Base-by-base conservation (phyloP, 1,140 invertebrate species). In the Tachypleus tridentatus region DNA sequence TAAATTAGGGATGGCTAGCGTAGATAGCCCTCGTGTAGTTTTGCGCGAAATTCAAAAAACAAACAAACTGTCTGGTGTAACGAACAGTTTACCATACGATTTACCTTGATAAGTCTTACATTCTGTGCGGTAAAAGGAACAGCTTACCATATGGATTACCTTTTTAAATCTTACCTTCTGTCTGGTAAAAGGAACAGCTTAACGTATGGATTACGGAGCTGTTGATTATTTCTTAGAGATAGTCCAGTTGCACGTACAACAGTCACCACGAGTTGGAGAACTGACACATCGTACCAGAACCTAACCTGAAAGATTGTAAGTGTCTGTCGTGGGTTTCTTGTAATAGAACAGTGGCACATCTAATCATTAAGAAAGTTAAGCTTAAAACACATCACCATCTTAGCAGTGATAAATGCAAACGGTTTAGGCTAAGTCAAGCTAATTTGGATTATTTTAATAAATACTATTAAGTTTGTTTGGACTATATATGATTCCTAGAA, bases 171-270 rank as follows among this genome's bases (percentile, higher is more conserved):
- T 71, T 75, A 88, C 87, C 85, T 89, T 78, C 82, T 84, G 77
- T 98, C 94, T 51, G 96, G 96, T 72, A 98, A 83, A 62, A 99
- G 83, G 76, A 93, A 97, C 62, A 88, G 78, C 80, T 98, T 98
- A 75, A 92, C 93, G 77, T 97, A 99, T 56, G 95, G 92, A 81
- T 96, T 97, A 68, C 94, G 83, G 3, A 86, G 84, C 67, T 88
- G 86, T 58, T 91, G 90, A 73, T 87, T 87, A 48, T 83, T 78
- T 62, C 91, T 81, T 4, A 89, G 85, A 58, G 85, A 85, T 9
- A 99, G 82, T 48, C 93, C 90, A 51, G 84, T 85, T 7, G 93
- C 95, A 73, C 88, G 88, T 47, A 97, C 84, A 61, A 98, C 82
- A 4, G 92, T 95, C 58, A 98, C 89, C 57, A 93, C 83, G 68